These are phyloP conservation scores for Xestia sexstrigata DNA, from an alignment of 2,888 invertebrate species.

Conservation along the genomic window DNA sequence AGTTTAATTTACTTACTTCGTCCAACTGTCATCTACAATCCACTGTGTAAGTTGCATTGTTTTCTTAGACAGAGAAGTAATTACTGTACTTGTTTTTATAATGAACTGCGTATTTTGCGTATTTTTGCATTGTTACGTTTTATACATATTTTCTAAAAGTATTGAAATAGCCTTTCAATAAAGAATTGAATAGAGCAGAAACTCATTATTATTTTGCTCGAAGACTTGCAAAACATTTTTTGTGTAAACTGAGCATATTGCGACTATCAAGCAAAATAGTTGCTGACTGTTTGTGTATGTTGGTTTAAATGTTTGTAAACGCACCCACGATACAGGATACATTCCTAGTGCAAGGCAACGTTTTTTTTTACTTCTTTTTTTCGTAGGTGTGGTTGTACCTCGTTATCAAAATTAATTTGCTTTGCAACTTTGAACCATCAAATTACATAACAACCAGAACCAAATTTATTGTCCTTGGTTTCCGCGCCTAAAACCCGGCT, in stretches of 20 bases:
- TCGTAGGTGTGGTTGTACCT: neutral
- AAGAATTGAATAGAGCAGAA: neutral
- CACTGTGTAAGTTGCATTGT: neutral
- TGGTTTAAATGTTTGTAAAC: too few relatives aligned
- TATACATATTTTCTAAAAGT: neutral
- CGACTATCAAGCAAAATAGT: too few relatives aligned
- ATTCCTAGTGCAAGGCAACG: too few relatives aligned
- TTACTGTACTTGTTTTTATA: neutral
- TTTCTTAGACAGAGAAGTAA: neutral
- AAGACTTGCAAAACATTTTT: neutral
- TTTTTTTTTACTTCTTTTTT: neutral
- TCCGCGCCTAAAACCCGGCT: neutral
- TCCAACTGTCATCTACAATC: neutral
- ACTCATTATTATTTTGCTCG: neutral
- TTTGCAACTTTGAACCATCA: neutral
- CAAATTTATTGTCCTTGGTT: neutral
- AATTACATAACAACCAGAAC: conserved; percentile 1
- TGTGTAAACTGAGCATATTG: neutral
- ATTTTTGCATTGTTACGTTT: neutral
- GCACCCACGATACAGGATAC: too few relatives aligned
- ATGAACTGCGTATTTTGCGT: neutral
- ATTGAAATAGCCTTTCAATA: neutral
- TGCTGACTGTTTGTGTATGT: too few relatives aligned
- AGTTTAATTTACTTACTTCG: conserved; percentile 1
- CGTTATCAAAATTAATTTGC: neutral